Conservation (phyloP, 2,797 vertebrate species). For the Bradypodion pumilum region DNA sequence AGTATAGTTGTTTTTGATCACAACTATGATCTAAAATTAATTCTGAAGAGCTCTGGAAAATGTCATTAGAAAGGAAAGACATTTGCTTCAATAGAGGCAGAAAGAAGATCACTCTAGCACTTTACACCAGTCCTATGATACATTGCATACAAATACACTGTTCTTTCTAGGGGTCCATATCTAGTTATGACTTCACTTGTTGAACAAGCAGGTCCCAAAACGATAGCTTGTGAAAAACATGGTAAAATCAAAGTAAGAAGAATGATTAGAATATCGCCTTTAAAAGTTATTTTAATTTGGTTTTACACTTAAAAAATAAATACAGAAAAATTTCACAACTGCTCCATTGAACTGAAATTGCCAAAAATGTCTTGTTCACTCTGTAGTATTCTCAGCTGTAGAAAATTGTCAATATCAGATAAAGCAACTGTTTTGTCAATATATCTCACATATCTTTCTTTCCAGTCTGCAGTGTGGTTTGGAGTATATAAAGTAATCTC, state of each 20-base stretch:
- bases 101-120: background rate
- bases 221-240: constrained; percentile 25
- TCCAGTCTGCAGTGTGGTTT: constrained; percentile 75
- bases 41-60: constrained; percentile 12
- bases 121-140: background rate
- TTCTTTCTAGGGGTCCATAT: rapidly evolving
- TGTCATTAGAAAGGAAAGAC: background rate
- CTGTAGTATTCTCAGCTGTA: background rate
- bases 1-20: rapidly evolving
- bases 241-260: constrained; percentile 1
- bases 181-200: constrained; percentile 18
- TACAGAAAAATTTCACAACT: background rate
- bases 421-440: background rate
- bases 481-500: constrained; percentile 83
- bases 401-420: constrained; percentile 7
- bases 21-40: background rate
- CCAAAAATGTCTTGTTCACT: background rate
- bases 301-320: background rate
- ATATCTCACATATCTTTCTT: constrained; percentile 27
- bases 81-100: constrained; percentile 12
- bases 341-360: background rate
- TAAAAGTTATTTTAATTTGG: background rate
- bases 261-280: background rate
- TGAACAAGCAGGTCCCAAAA: constrained; percentile 12
- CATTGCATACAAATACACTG: constrained; percentile 16